These are phyloP conservation scores for Trematocara zebra DNA, from an alignment of 2,113 vertebrate species.

Conservation along the genomic window DNA sequence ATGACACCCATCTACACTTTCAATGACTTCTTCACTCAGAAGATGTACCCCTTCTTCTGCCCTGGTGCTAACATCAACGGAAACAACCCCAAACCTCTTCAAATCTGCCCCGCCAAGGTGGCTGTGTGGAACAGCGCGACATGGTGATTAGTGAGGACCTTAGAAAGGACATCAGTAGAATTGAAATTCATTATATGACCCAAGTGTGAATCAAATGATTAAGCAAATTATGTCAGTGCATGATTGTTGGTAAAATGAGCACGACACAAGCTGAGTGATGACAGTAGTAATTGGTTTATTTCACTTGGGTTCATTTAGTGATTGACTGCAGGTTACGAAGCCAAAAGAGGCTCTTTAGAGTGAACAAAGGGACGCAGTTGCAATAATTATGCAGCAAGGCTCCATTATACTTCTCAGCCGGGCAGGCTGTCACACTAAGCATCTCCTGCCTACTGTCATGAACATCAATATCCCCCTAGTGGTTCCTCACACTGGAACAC, in stretches of 20 bases:
- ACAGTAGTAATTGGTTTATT: background rate
- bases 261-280: background rate
- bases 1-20: slow-evolving; percentile 71
- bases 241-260: background rate
- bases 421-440: background rate
- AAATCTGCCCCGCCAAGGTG: slow-evolving; percentile 71
- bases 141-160: slow-evolving; percentile 54
- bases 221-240: background rate
- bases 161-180: background rate
- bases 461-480: slow-evolving; percentile 35
- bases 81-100: slow-evolving; percentile 70
- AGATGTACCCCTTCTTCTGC: slow-evolving; percentile 76
- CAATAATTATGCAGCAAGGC: slow-evolving; percentile 33
- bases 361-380: background rate
- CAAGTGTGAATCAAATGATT: background rate
- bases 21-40: slow-evolving; percentile 65
- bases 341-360: background rate
- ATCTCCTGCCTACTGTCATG: slow-evolving; percentile 10
- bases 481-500: background rate
- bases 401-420: slow-evolving; percentile 26
- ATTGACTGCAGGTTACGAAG: background rate
- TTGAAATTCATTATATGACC: background rate
- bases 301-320: background rate
- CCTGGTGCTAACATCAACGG: slow-evolving; percentile 75
- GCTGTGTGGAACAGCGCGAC: slow-evolving; percentile 74